A percentile compares a stretch with the other conserved stretches of the same genome.
Evolutionary conservation across 2,797 vertebrate genomes (phyloP).

Genomic region (Pantherophis alleghaniensis): DNA sequence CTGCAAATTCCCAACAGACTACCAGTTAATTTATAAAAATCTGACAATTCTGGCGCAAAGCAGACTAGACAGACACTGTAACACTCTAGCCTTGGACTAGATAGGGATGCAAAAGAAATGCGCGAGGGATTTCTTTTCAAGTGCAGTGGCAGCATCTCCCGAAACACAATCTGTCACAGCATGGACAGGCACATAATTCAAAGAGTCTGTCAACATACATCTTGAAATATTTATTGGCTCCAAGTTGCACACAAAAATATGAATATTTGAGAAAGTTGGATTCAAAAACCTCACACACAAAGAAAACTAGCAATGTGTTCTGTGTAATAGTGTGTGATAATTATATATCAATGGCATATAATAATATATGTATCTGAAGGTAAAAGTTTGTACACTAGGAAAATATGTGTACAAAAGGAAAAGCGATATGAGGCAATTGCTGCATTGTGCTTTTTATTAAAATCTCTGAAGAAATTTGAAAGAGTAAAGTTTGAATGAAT

Average conservation of each 20-base stretch:
- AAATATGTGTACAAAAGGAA: neutral
- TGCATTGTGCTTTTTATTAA: neutral
- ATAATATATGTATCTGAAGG: neutral
- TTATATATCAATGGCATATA: neutral
- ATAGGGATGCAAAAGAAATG: neutral
- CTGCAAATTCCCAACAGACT: neutral
- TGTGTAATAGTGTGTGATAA: neutral
- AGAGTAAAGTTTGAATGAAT: neutral
- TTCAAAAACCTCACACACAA: neutral
- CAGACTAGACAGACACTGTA: neutral
- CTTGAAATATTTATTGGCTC: neutral
- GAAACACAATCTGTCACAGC: neutral
- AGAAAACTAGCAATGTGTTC: neutral
- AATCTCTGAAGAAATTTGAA: neutral
- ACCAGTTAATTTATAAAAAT: slow-evolving; percentile 10
- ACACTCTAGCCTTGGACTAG: neutral
- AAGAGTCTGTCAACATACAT: neutral
- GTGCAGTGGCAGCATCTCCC: neutral
- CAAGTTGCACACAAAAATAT: neutral
- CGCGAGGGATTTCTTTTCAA: neutral
- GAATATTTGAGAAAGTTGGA: neutral
- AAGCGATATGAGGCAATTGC: neutral
- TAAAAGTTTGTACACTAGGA: neutral
- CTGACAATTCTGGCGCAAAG: neutral
- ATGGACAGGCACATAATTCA: neutral